phyloP scores from a whole-genome alignment of 2,888 invertebrate species.

The Osmoderma eremita region DNA sequence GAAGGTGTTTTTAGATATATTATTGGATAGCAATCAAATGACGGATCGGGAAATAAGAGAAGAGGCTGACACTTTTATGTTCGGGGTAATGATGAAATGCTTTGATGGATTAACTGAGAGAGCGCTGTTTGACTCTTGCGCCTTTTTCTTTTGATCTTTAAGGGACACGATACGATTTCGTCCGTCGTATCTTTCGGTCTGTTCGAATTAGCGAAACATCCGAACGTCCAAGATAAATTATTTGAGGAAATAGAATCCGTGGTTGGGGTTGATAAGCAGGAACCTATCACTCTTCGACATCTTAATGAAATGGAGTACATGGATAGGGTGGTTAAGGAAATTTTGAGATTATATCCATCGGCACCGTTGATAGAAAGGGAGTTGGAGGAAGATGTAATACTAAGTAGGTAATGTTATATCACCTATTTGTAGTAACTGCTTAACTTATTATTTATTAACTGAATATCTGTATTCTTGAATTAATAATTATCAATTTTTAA shows the following conservation, averaged over 20 bases:
- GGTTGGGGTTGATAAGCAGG: conserved; percentile 52
- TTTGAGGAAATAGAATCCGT: conserved; percentile 55
- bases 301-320: conserved; percentile 65
- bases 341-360: conserved; percentile 67
- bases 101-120: background rate
- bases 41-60: conserved; percentile 66
- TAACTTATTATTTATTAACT: too few relatives aligned
- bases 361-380: conserved; percentile 65
- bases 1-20: conserved; percentile 43
- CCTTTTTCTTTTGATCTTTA: conserved; percentile 35
- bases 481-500: too few relatives aligned
- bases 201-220: conserved; percentile 66
- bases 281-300: conserved; percentile 54
- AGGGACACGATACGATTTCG: conserved; percentile 69
- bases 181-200: conserved; percentile 66
- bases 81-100: conserved; percentile 61
- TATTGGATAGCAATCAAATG: conserved; percentile 64
- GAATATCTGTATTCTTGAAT: too few relatives aligned
- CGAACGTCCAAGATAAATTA: conserved; percentile 61
- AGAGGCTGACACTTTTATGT: conserved; percentile 70
- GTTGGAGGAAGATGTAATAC: conserved; percentile 61
- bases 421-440: too few relatives aligned
- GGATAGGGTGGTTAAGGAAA: conserved; percentile 70
- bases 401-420: conserved; percentile 40
- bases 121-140: background rate